Base-by-base conservation (phyloP, 2,797 vertebrate species). In the Sebastes steindachneri region DNA sequence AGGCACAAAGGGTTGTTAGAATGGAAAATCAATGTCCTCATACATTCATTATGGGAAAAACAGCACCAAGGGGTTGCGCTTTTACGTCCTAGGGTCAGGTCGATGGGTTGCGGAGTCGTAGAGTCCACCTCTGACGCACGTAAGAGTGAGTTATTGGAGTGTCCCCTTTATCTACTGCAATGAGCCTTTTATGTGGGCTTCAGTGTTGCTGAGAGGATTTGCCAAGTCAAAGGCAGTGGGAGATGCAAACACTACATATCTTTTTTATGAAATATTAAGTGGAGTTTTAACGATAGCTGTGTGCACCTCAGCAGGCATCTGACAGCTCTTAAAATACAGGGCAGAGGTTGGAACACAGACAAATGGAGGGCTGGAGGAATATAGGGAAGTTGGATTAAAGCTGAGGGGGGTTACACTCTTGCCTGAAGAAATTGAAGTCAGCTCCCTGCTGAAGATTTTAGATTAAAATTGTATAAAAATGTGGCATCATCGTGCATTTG, bases 181-280 rank as follows among this genome's bases (percentile, higher is more conserved):
- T 72, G 57, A 73, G 69, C 64, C 57, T 79, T 86, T 84, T 28
- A 77, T 74, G 66, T 77, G 29, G 58, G 26, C 2, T 73, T 84
- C 77, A 68, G 55, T 73, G 60, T 68, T 54, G 80, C 80, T 74
- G 68, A 85, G 79, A 85, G 29, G 68, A 74, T 83, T 76, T 79
- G 75, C 65, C 45, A 64, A 81, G 87, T 86, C 66, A 83, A 83
- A 78, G 77, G 77, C 74, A 75, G 70, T 62, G 31, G 76, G 66
- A 76, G 76, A 89, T 83, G 73, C 82, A 90, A 92, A 93, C 85
- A 82, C 77, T 71, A 83, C 60, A 68, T 72, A 80, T 80, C 48
- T 82, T 78, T 88, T 66, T 91, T 80, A 91, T 90, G 65, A 92
- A 91, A 92, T 92, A 92, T 90, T 92, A 90, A 93, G 53, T 68